Evolutionary conservation across 2,888 invertebrate species (phyloP).

Genomic region (Agrenia bidenticulata): DNA sequence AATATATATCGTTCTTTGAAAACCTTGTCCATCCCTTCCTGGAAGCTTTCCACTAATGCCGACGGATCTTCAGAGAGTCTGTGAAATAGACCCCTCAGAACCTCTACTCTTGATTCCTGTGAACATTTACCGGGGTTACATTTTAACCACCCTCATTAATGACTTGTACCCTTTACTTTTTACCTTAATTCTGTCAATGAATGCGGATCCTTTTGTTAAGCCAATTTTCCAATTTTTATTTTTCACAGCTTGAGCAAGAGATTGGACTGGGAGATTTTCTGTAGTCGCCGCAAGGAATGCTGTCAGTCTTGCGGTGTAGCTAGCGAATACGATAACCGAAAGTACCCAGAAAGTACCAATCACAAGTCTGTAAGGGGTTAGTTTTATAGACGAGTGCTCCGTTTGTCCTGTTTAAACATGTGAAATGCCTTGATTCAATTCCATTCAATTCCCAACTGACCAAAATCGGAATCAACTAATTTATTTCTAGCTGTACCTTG

Average conservation of each 20-base stretch:
- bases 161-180: neutral
- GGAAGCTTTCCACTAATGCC: conserved; percentile 38
- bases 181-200: conserved; percentile 48
- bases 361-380: conserved; percentile 44
- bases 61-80: conserved; percentile 39
- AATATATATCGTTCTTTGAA: conserved; percentile 46
- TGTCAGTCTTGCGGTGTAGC: conserved; percentile 48
- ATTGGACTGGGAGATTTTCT: conserved; percentile 42
- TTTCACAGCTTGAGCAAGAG: conserved; percentile 42
- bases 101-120: conserved; percentile 41
- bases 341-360: conserved; percentile 49
- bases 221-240: conserved; percentile 48
- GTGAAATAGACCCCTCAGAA: conserved; percentile 40
- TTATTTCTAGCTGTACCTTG: too few relatives aligned
- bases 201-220: conserved; percentile 43
- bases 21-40: conserved; percentile 42
- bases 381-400: conserved; percentile 41
- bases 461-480: conserved; percentile 2
- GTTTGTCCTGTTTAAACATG: conserved; percentile 37
- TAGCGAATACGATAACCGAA: conserved; percentile 45
- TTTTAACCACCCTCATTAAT: neutral
- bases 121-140: neutral
- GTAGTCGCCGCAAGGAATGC: conserved; percentile 47
- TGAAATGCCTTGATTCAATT: neutral
- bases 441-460: neutral